Percentiles rank a stretch among this genome's conserved stretches.
phyloP scores from a whole-genome alignment of 2,888 invertebrate genomes.

The Incurvaria masculella region DNA sequence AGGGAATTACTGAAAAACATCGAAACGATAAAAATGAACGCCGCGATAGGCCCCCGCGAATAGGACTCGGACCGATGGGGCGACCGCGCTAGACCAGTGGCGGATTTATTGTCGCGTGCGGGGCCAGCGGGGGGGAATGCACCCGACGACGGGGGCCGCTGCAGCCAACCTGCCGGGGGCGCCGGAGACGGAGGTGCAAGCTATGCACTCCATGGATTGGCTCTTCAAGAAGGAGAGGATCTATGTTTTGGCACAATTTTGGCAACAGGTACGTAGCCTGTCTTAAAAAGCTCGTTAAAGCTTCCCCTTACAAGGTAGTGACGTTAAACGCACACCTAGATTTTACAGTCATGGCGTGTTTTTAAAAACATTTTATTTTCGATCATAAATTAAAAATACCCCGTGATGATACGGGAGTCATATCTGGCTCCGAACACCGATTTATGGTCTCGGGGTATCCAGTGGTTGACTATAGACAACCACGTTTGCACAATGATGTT shows the following conservation, averaged over 20 bases:
- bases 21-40: neutral
- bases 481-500: too few relatives aligned
- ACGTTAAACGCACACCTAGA: too few relatives aligned
- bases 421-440: too few relatives aligned
- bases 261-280: constrained; percentile 82
- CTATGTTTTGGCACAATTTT: constrained; percentile 91
- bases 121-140: constrained; percentile 57
- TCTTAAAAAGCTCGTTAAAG: too few relatives aligned
- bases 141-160: constrained; percentile 69
- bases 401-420: too few relatives aligned
- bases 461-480: too few relatives aligned
- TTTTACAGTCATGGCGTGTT: too few relatives aligned
- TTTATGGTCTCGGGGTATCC: too few relatives aligned
- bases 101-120: constrained; percentile 27
- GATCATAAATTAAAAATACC: too few relatives aligned
- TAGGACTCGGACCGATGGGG: neutral
- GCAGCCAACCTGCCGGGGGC: constrained; percentile 72
- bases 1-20: neutral
- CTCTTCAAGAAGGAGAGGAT: constrained; percentile 94
- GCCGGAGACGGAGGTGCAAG: constrained; percentile 87
- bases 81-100: neutral
- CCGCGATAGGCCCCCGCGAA: neutral
- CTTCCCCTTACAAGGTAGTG: too few relatives aligned
- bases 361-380: too few relatives aligned
- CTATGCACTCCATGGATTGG: constrained; percentile 96